These are phyloP conservation scores for Gallinago undulata DNA, from an alignment of 2,113 vertebrate genomes.

Conservation along the genomic window DNA sequence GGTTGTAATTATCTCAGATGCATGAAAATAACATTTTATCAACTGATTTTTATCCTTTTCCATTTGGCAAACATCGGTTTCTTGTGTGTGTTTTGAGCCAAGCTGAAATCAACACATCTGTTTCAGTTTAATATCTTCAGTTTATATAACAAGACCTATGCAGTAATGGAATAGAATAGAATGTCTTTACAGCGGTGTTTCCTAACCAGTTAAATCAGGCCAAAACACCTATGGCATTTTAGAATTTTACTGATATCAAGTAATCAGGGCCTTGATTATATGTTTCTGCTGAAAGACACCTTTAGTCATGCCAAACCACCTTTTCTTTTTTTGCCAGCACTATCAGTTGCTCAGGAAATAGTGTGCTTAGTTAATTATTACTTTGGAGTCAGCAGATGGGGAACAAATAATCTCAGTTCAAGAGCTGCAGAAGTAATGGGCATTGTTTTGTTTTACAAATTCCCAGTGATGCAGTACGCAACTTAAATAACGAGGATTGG, in stretches of 20 bases:
- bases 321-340: not conserved
- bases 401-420: not conserved
- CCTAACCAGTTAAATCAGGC: constrained; percentile 4
- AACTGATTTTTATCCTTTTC: constrained; percentile 60
- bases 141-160: constrained; percentile 29
- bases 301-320: not conserved
- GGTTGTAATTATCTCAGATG: constrained; percentile 63
- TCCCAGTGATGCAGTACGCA: not conserved
- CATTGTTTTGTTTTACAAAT: constrained; percentile 29
- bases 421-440: not conserved
- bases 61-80: constrained; percentile 48
- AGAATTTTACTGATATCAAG: not conserved
- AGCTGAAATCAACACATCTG: constrained; percentile 70
- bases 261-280: not conserved
- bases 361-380: constrained; percentile 23
- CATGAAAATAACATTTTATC: constrained; percentile 68
- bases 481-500: not conserved
- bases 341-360: constrained; percentile 16
- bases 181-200: constrained; percentile 23
- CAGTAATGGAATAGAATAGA: not conserved
- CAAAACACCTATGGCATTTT: constrained; percentile 9
- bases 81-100: constrained; percentile 59
- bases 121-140: constrained; percentile 54
- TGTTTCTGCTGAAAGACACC: not conserved
- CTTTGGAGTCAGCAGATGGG: not conserved